Conservation (phyloP, 2,797 vertebrate genomes). For the Tamandua tetradactyla region DNA sequence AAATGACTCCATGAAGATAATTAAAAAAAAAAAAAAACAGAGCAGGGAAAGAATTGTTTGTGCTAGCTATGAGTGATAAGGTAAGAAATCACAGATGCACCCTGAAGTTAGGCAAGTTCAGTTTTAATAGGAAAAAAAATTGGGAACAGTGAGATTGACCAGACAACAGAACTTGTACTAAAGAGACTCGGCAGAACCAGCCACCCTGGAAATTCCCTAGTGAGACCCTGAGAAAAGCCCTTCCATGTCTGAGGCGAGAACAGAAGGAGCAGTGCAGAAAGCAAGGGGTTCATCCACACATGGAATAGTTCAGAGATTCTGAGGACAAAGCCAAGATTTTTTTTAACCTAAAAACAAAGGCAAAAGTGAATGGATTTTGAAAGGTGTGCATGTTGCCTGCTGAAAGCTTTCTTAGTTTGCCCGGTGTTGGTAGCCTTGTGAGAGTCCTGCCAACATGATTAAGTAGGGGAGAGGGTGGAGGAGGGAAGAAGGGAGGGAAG, state of each 20-base stretch:
- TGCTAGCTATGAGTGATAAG: slow-evolving; percentile 68
- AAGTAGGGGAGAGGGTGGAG: neutral
- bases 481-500: too few species aligned
- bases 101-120: slow-evolving; percentile 35
- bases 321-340: slow-evolving; percentile 23
- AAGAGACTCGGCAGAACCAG: slow-evolving; percentile 50
- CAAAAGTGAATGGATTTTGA: neutral
- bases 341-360: neutral
- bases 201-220: slow-evolving; percentile 19
- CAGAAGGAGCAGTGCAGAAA: neutral
- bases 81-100: slow-evolving; percentile 71
- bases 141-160: slow-evolving; percentile 32
- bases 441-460: neutral
- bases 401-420: neutral
- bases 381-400: neutral
- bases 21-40: neutral
- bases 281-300: neutral
- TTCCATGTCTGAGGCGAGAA: slow-evolving; percentile 60
- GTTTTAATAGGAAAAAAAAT: slow-evolving; percentile 16
- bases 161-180: slow-evolving; percentile 33
- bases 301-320: slow-evolving; percentile 22
- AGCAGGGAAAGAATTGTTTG: slow-evolving; percentile 66
- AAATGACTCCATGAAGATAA: slow-evolving; percentile 66
- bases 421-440: neutral
- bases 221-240: slow-evolving; percentile 50